A percentile compares a stretch with the other conserved stretches of the same genome.
Evolutionary conservation across 2,113 vertebrate genomes (phyloP).

Genomic region (Python bivittatus): DNA sequence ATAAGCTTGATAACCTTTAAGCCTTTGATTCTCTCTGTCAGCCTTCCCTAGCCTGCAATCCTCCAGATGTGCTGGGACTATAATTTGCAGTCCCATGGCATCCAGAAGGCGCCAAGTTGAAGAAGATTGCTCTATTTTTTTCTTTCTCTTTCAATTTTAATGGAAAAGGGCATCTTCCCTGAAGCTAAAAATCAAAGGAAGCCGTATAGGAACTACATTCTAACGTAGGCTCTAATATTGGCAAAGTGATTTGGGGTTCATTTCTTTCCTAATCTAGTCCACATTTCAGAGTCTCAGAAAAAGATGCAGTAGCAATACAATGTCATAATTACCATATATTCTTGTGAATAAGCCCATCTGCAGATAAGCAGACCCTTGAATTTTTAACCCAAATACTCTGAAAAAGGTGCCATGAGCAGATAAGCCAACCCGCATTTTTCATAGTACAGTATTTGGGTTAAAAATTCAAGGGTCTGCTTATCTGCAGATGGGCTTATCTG

Average conservation of each 20-base stretch:
- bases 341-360: not conserved
- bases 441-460: not conserved
- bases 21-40: conserved; percentile 11
- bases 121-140: not conserved
- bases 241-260: not conserved
- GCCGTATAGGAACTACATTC: conserved; percentile 23
- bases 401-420: not conserved
- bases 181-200: conserved; percentile 5
- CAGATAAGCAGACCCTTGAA: not conserved
- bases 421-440: not conserved
- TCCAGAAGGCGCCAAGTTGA: not conserved
- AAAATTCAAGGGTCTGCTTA: not conserved
- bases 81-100: not conserved
- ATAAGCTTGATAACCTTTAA: conserved; percentile 30
- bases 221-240: not conserved
- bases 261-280: not conserved
- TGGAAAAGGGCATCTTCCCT: not conserved
- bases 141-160: conserved; percentile 35
- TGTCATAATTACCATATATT: not conserved
- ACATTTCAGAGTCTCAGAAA: not conserved
- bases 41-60: not conserved
- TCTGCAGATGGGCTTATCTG: not conserved
- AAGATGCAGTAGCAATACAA: not conserved
- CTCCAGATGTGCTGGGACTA: not conserved
- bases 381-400: not conserved